Evolutionary conservation across 2,888 invertebrate species (phyloP).

Genomic region (Lithophane leautieri): DNA sequence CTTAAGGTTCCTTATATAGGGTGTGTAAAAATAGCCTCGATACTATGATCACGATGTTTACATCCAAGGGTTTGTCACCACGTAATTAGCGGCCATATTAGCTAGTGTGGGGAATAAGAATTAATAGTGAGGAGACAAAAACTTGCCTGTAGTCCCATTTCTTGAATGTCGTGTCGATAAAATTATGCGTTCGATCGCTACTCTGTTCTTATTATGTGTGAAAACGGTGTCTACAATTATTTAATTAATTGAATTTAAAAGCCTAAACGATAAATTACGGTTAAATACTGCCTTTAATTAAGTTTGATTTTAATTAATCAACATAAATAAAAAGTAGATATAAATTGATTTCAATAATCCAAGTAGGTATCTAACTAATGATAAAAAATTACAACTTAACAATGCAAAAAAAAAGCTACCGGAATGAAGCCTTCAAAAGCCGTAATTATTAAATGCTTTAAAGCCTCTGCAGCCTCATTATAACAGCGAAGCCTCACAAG

Average conservation of each 20-base stretch:
- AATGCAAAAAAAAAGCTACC: constrained; percentile 6
- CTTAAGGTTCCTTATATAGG: constrained; percentile 57
- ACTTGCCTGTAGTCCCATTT: constrained; percentile 18
- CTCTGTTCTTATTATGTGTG: constrained; percentile 11
- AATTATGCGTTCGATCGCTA: constrained; percentile 20
- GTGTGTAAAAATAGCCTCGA: constrained; percentile 57
- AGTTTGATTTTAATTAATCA: neutral
- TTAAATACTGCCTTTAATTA: too few species aligned
- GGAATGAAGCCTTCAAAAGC: constrained; percentile 19
- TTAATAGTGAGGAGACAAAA: constrained; percentile 53
- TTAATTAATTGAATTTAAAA: constrained; percentile 1
- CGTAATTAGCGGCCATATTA: constrained; percentile 57
- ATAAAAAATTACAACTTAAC: neutral
- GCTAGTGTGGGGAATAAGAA: constrained; percentile 31
- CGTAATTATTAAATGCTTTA: constrained; percentile 36
- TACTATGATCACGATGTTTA: constrained; percentile 40
- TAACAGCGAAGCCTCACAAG: constrained; percentile 9
- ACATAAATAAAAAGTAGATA: neutral
- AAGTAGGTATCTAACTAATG: neutral
- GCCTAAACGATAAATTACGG: neutral
- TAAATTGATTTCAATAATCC: constrained; percentile 8
- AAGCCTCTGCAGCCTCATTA: constrained; percentile 32
- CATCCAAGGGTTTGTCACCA: constrained; percentile 36
- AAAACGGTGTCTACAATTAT: constrained; percentile 8
- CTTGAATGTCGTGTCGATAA: constrained; percentile 22